Evolutionary conservation across 2,113 vertebrate species (phyloP).

Genomic region (Dryoscopus gambensis): DNA sequence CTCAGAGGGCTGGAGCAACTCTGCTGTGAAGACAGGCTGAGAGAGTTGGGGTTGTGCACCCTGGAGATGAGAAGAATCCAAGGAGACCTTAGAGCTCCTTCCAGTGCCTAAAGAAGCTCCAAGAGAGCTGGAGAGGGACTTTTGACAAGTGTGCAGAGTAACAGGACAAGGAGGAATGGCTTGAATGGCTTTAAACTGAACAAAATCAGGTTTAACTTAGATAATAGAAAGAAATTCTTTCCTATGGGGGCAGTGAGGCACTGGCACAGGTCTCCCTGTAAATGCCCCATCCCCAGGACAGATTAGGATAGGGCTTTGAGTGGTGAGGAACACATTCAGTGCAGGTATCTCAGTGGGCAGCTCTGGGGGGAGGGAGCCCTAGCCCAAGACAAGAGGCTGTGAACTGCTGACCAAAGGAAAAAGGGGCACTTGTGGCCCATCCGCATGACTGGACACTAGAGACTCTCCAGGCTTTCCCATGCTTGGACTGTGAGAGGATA

Average conservation of each 20-base stretch:
- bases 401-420: not conserved
- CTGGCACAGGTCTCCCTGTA: not conserved
- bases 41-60: not conserved
- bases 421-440: not conserved
- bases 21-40: not conserved
- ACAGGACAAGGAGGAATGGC: not conserved
- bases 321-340: not conserved
- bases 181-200: not conserved
- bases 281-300: not conserved
- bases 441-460: not conserved
- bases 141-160: not conserved
- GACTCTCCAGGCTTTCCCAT: not conserved
- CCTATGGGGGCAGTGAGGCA: not conserved
- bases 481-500: not conserved
- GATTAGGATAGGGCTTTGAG: not conserved
- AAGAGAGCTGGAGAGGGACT: not conserved
- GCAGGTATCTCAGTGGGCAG: accelerated
- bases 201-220: not conserved
- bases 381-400: not conserved
- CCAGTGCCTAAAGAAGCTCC: not conserved
- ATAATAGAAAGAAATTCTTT: not conserved
- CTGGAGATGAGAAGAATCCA: not conserved
- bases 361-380: not conserved
- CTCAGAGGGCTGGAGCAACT: not conserved
- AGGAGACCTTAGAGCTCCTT: not conserved